These are phyloP conservation scores for Aphrophora alni DNA, from an alignment of 2,888 invertebrate genomes.

Conservation along the genomic window DNA sequence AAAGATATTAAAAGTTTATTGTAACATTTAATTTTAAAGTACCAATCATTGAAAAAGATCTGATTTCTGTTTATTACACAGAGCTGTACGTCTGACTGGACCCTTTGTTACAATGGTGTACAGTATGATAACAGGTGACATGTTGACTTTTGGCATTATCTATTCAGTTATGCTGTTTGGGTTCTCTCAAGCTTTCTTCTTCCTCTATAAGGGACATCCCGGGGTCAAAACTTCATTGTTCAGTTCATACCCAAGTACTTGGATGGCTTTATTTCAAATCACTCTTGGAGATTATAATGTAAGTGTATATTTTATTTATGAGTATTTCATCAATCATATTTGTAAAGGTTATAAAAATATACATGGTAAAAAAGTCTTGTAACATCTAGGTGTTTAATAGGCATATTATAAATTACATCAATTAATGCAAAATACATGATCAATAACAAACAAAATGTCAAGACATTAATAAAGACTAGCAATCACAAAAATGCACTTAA, in stretches of 20 bases:
- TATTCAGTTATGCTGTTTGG: conserved; percentile 93
- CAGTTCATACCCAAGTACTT: conserved; percentile 85
- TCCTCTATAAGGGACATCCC: conserved; percentile 90
- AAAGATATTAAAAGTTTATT: too few species aligned
- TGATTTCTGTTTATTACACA: conserved; percentile 59
- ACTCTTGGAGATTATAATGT: conserved; percentile 98
- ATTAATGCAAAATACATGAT: too few species aligned
- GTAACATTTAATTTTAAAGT: too few species aligned
- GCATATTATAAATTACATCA: too few species aligned
- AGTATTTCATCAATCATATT: too few species aligned
- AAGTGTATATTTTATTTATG: conserved; percentile 55
- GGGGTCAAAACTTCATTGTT: conserved; percentile 82
- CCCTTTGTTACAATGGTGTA: conserved; percentile 99
- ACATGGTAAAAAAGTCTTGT: too few species aligned
- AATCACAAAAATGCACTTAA: too few species aligned
- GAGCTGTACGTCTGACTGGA: conserved; percentile 92
- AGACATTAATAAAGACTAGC: too few species aligned
- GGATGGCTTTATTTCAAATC: conserved; percentile 98
- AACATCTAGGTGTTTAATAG: too few species aligned
- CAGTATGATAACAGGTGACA: conserved; percentile 98
- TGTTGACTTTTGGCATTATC: conserved; percentile 98
- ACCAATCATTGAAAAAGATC: too few species aligned
- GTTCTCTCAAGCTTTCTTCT: conserved; percentile 95
- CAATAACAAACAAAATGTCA: too few species aligned
- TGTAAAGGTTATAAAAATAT: too few species aligned